These are phyloP conservation scores for Camelus dromedarius DNA, from an alignment of 2,113 vertebrate genomes.

Conservation along the genomic window DNA sequence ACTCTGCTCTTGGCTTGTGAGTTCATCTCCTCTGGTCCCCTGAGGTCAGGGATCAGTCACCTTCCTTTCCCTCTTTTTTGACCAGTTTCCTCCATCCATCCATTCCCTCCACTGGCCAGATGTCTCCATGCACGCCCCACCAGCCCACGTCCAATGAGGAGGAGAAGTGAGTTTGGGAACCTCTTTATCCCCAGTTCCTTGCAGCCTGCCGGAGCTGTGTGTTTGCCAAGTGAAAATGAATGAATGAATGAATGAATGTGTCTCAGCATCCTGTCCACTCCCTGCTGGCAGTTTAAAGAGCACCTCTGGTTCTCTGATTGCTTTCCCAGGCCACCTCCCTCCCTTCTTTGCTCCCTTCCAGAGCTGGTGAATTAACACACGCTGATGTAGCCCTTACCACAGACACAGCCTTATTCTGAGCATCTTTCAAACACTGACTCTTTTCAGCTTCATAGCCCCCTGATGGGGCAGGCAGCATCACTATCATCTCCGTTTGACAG, in stretches of 20 bases:
- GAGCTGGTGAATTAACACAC: no score
- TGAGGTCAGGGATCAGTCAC: background rate
- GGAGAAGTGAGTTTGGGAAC: background rate
- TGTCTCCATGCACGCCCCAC: background rate
- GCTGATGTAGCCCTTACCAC: background rate
- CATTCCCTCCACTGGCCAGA: background rate
- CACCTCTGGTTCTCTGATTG: background rate
- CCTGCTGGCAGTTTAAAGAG: background rate
- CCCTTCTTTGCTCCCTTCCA: background rate
- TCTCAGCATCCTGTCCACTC: background rate
- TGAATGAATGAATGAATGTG: background rate
- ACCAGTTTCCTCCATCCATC: rapidly evolving
- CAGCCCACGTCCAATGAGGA: background rate
- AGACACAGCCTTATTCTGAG: background rate
- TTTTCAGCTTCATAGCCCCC: background rate
- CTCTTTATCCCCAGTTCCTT: background rate
- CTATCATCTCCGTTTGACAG: background rate
- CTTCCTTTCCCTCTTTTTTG: background rate
- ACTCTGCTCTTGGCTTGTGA: background rate
- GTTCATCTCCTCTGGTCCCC: no score
- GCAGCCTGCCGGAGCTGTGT: background rate
- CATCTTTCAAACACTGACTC: background rate
- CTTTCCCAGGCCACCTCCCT: no score
- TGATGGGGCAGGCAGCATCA: no score
- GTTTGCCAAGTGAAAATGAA: background rate